A percentile compares a stretch with the other conserved stretches of the same genome.
Conservation (phyloP, 2,888 invertebrate genomes). For the Ctenicera cuprea region DNA sequence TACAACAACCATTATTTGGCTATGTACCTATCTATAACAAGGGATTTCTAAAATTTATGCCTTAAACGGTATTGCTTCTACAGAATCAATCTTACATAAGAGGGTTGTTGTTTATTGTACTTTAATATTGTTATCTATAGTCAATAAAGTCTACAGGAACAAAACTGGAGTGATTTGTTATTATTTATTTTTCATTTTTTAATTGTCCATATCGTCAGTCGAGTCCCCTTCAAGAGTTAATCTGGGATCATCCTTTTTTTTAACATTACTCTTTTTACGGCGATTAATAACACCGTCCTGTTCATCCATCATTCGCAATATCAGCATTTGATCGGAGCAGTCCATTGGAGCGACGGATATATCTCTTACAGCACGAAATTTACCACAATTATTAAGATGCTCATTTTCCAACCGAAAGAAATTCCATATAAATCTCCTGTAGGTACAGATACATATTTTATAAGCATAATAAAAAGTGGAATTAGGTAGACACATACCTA, state of each 20-base stretch:
- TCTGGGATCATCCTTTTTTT: slow-evolving; percentile 64
- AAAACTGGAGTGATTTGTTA: too few relatives aligned
- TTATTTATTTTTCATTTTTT: too few relatives aligned
- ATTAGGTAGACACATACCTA: slow-evolving; percentile 78
- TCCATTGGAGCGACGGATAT: slow-evolving; percentile 96
- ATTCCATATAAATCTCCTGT: slow-evolving; percentile 97
- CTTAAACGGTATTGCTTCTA: neutral
- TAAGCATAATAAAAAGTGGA: neutral
- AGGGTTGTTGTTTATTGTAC: too few relatives aligned
- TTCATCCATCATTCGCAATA: slow-evolving; percentile 97
- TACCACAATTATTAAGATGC: slow-evolving; percentile 99
- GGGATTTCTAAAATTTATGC: neutral
- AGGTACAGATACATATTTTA: slow-evolving; percentile 54
- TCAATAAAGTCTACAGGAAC: too few relatives aligned
- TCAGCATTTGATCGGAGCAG: slow-evolving; percentile 92
- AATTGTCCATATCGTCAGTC: slow-evolving; percentile 69
- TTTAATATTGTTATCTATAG: too few relatives aligned
- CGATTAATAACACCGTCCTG: slow-evolving; percentile 90
- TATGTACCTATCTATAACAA: neutral
- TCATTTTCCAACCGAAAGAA: slow-evolving; percentile 99
- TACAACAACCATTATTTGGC: neutral
- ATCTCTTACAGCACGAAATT: slow-evolving; percentile 98
- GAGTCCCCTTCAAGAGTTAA: slow-evolving; percentile 70
- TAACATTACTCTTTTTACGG: slow-evolving; percentile 72
- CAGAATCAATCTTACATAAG: neutral